Evolutionary conservation across 2,797 vertebrate species (phyloP).

Genomic region (Eurystomus glaucurus): DNA sequence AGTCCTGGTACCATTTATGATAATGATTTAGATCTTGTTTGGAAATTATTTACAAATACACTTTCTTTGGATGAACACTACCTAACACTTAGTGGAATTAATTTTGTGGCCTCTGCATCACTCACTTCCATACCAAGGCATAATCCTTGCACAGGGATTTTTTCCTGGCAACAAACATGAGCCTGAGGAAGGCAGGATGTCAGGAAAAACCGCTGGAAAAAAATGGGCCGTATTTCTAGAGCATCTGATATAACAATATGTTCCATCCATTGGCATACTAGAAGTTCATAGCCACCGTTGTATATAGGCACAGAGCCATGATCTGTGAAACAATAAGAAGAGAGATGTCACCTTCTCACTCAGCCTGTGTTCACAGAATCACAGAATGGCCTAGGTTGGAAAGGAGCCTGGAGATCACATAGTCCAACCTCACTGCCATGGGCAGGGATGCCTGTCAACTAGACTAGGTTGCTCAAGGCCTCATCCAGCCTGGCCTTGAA

Average conservation of each 20-base stretch:
- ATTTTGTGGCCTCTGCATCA: background rate
- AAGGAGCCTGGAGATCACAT: no score
- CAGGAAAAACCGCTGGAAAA: background rate
- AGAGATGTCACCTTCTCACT: rapidly evolving
- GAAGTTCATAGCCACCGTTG: background rate
- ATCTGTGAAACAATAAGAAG: background rate
- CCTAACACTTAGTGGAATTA: background rate
- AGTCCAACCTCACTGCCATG: no score
- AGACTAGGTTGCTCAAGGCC: no score
- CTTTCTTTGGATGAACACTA: background rate
- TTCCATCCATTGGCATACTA: background rate
- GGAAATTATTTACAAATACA: background rate
- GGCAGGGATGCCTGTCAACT: no score
- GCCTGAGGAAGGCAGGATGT: background rate
- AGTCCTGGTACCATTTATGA: background rate
- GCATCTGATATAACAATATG: background rate
- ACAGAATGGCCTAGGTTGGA: no score
- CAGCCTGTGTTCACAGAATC: background rate
- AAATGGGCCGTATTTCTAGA: background rate
- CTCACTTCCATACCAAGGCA: background rate
- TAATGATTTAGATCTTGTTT: background rate
- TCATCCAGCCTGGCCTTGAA: no score
- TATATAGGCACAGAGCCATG: background rate
- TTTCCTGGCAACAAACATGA: background rate
- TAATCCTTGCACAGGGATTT: background rate